Evolutionary conservation across 1,140 invertebrate genomes (phyloP).

Genomic region (Lepidurus packardi): DNA sequence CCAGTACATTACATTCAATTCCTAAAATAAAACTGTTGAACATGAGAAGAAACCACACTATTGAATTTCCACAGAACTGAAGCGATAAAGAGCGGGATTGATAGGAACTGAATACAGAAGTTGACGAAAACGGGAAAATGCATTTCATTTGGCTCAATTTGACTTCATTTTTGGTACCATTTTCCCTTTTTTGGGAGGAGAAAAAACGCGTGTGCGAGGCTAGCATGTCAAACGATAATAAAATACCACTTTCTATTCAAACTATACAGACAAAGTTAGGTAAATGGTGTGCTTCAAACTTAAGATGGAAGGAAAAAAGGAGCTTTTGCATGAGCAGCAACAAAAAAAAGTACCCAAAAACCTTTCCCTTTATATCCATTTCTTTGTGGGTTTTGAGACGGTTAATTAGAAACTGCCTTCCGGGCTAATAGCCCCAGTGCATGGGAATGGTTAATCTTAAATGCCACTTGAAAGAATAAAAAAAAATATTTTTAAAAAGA

Average conservation of each 20-base stretch:
- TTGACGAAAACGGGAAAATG: no score
- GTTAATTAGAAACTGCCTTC: background rate
- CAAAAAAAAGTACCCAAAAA: background rate
- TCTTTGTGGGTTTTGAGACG: background rate
- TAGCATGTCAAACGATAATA: conserved; percentile 15
- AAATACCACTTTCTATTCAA: background rate
- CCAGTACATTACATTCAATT: no score
- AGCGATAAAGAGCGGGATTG: no score
- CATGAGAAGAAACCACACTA: no score
- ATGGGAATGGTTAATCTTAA: background rate
- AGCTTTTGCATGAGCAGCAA: background rate
- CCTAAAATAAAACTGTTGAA: no score
- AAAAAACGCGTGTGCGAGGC: background rate
- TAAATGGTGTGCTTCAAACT: background rate
- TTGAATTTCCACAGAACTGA: no score
- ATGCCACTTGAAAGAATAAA: background rate
- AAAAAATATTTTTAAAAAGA: background rate
- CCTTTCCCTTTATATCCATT: background rate
- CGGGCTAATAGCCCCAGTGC: background rate
- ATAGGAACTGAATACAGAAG: no score
- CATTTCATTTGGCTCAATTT: no score
- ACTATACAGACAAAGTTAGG: background rate
- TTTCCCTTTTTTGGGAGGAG: background rate
- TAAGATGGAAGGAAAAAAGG: background rate
- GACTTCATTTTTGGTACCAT: no score